These are phyloP conservation scores for Drosophila parabipectinata DNA, from an alignment of 1,140 invertebrate genomes.

Conservation along the genomic window DNA sequence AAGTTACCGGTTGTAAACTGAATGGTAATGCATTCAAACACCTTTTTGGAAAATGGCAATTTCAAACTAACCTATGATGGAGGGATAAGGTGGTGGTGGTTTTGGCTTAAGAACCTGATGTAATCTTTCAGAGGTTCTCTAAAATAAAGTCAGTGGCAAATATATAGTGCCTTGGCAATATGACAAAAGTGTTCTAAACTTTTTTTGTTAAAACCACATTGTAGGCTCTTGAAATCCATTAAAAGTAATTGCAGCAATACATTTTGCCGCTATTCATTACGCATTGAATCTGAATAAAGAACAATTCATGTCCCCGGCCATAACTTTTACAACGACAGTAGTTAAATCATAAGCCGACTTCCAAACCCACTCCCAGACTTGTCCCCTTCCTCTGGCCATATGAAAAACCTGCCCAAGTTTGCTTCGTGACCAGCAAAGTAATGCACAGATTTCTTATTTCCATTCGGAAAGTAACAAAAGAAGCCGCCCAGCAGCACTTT, in stretches of 20 bases:
- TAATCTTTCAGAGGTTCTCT: neutral
- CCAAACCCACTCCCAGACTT: constrained; percentile 32
- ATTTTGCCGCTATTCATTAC: constrained; percentile 28
- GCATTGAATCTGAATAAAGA: constrained; percentile 44
- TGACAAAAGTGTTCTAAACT: neutral
- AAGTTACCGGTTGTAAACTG: constrained; percentile 58
- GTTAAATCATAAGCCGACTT: constrained; percentile 61
- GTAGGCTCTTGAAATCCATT: constrained; percentile 12
- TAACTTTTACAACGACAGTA: constrained; percentile 59
- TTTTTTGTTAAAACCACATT: constrained; percentile 20
- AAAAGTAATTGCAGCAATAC: constrained; percentile 42
- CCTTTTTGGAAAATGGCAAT: constrained; percentile 28
- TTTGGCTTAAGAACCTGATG: neutral
- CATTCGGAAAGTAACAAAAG: constrained; percentile 66
- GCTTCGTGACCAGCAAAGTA: constrained; percentile 73
- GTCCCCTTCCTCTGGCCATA: neutral
- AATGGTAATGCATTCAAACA: constrained; percentile 49
- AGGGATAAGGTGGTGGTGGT: neutral
- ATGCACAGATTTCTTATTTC: constrained; percentile 75
- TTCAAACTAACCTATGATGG: neutral
- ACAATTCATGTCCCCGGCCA: constrained; percentile 40
- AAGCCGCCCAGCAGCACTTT: constrained; percentile 65
- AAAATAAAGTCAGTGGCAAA: no score
- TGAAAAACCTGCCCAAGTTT: constrained; percentile 46
- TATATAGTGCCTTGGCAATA: no score